A percentile compares a stretch with the other conserved stretches of the same genome.
Evolutionary conservation across 2,797 vertebrate genomes (phyloP).

Genomic region (Crenichthys baileyi): DNA sequence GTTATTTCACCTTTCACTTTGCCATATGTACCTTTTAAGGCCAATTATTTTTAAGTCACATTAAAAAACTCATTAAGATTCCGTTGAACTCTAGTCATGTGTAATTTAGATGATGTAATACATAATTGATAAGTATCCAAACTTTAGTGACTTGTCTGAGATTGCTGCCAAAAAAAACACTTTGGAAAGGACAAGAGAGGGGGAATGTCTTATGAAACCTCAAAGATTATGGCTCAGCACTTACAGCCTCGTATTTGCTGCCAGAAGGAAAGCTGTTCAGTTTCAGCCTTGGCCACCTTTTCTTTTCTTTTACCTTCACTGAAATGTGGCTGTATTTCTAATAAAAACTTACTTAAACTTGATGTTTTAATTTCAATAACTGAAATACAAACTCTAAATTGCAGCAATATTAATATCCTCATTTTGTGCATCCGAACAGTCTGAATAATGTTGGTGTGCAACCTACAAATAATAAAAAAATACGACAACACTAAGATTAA

Average conservation of each 20-base stretch:
- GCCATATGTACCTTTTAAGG: conserved; percentile 11
- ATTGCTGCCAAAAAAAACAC: conserved; percentile 52
- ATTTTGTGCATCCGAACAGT: neutral
- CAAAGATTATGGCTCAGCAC: conserved; percentile 26
- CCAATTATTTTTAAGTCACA: conserved; percentile 22
- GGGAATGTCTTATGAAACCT: conserved; percentile 58
- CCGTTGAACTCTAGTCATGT: conserved; percentile 15
- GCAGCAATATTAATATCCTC: neutral
- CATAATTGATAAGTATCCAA: conserved; percentile 26
- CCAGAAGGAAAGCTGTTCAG: conserved; percentile 27
- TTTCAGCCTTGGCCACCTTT: conserved; percentile 11
- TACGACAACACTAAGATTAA: neutral
- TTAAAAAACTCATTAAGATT: conserved; percentile 29
- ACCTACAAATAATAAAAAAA: neutral
- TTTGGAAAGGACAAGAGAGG: conserved; percentile 43
- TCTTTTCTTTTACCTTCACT: neutral
- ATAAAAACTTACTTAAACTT: neutral
- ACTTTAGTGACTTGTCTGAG: conserved; percentile 36
- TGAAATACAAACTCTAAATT: neutral
- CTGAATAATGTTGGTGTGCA: neutral
- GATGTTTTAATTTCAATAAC: neutral
- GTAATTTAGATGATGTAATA: conserved; percentile 24
- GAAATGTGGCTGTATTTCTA: neutral
- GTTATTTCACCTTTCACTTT: conserved; percentile 22
- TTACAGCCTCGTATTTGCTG: conserved; percentile 14